Evolutionary conservation across 1,140 invertebrate genomes (phyloP), one percentile per base, ranked within the genome.

Genomic region (Heliconius nattereri): DNA sequence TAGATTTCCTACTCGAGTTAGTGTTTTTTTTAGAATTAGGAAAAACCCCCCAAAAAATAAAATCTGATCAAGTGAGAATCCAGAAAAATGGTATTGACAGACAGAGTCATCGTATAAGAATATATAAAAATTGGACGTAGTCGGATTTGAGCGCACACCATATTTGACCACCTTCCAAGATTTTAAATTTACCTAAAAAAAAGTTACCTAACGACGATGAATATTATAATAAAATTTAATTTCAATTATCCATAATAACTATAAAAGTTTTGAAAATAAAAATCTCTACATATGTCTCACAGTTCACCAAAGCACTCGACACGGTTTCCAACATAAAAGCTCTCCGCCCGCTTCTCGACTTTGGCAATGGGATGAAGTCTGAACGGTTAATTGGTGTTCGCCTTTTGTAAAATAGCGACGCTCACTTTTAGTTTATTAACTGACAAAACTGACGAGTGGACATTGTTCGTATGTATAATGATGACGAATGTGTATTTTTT

Each of bases 381-480:
- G 40, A 54, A 54, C 40, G 45, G n/a, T 74, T 74, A 74, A 74
- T 74, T 74, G 73, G 49, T 52, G 40, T 74, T 74, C 20, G 73
- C 7, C 45, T 52, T 52, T 73, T 74, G 73, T 74, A 26, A 49
- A 26, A 29, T 29, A 26, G 57, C 57, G 23, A 66, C 23, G 54
- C 5, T 26, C 23, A 66, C 23, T 66, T 66, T 29, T 16, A 11
- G 3, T 66, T 23, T 66, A 66, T 26, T 57, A 66, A 26, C 57
- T 29, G 23, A 66, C 3, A 11, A 3, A 26, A 11, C 11, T 26
- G 40, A 66, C n/a, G 2, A 16, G 23, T 26, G 57, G 9, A 13
- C 57, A 26, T 66, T 66, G 23, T 66, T 66, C 57, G 1, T 29
- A 13, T 66, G 3, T 16, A 66, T 26, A 66, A 26, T 57, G 23